Percentiles rank a stretch among this genome's conserved stretches.
These are phyloP conservation scores for Rhodeus uyekii DNA, from an alignment of 2,797 vertebrate genomes.

Conservation along the genomic window DNA sequence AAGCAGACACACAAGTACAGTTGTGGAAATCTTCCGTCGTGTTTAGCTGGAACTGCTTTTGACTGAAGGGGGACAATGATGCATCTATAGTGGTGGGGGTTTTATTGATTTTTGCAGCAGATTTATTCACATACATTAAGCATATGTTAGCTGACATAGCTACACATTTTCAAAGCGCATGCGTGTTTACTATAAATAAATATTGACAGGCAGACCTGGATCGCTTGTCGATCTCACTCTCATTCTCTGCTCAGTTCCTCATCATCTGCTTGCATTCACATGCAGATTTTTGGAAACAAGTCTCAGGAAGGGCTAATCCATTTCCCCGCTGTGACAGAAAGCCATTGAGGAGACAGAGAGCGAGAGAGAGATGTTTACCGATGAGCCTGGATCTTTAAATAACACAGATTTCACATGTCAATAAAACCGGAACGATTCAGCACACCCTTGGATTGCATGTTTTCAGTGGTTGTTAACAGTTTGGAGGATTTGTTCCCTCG, in stretches of 20 bases:
- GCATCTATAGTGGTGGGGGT: neutral
- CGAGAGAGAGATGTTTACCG: conserved; percentile 22
- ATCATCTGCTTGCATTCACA: conserved; percentile 37
- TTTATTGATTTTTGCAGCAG: conserved; percentile 15
- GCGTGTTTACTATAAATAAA: conserved; percentile 19
- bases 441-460: conserved; percentile 13
- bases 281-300: conserved; percentile 43
- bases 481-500: neutral
- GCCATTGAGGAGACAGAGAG: conserved; percentile 22
- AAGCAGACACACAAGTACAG: neutral
- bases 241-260: conserved; percentile 11
- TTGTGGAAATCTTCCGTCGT: neutral
- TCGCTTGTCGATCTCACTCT: conserved; percentile 17
- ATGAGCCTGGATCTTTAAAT: conserved; percentile 40
- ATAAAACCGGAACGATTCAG: conserved; percentile 20
- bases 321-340: conserved; percentile 44
- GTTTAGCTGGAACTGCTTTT: neutral
- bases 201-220: conserved; percentile 31
- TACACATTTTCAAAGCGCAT: neutral
- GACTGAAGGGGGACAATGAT: neutral
- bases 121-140: conserved; percentile 22
- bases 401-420: conserved; percentile 38
- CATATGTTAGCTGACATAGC: conserved; percentile 4
- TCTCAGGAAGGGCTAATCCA: conserved; percentile 44
- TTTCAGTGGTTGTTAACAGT: neutral